Conservation (phyloP, 2,797 vertebrate genomes). For the Phalanger gymnotis region DNA sequence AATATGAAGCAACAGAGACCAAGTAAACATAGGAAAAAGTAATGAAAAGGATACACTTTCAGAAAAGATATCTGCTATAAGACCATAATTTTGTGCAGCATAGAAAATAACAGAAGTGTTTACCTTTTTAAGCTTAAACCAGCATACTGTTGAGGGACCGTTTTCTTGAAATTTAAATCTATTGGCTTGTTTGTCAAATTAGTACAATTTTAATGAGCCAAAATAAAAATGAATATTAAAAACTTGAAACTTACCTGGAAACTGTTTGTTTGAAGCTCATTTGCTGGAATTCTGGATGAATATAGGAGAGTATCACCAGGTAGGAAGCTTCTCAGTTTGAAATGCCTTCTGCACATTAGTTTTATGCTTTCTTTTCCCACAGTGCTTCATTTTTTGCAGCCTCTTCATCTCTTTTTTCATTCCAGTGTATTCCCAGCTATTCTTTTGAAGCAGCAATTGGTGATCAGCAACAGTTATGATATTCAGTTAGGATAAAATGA, state of each 20-base stretch:
- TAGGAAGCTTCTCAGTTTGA: constrained; percentile 79
- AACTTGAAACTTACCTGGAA: constrained; percentile 85
- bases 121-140: constrained; percentile 71
- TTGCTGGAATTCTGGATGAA: constrained; percentile 81
- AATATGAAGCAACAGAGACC: constrained; percentile 61
- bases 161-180: constrained; percentile 63
- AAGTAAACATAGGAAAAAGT: constrained; percentile 53
- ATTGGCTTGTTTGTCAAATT: constrained; percentile 52
- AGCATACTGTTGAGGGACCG: constrained; percentile 60
- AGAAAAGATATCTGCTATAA: constrained; percentile 47
- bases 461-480: constrained; percentile 67
- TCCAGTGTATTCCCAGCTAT: constrained; percentile 72
- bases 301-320: constrained; percentile 77
- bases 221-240: constrained; percentile 72
- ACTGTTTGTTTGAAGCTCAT: constrained; percentile 80
- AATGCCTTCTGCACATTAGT: constrained; percentile 79
- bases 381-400: constrained; percentile 75
- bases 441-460: constrained; percentile 65
- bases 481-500: constrained; percentile 72
- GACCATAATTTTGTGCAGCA: constrained; percentile 63
- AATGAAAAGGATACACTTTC: constrained; percentile 59
- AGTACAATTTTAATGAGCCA: constrained; percentile 60
- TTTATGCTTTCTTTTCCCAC: constrained; percentile 77
- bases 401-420: constrained; percentile 67
- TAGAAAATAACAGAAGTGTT: constrained; percentile 69